Base-by-base conservation (phyloP, 1,140 invertebrate genomes). In the Spodoptera litura region DNA sequence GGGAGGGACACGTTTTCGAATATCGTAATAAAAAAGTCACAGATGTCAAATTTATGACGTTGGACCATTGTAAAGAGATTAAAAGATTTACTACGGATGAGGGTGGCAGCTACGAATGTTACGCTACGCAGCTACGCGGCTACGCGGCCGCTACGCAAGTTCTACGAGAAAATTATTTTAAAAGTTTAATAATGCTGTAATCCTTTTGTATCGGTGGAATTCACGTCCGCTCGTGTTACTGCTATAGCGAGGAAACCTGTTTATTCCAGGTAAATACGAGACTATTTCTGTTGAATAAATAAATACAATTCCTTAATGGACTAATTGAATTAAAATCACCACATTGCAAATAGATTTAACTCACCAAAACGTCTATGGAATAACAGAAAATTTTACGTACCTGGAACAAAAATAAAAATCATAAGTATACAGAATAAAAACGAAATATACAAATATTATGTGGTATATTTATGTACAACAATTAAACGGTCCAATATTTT, bases 11-110 rank as follows among this genome's bases (percentile, higher is more conserved):
- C 91, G 90, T 91, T 91, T 94, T 93, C 91, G 92, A 92, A 93
- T 93, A 93, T 93, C 89, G 93, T 92, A 91, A 94, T 94, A 94
- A 94, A 94, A 94, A 94, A 93, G 90, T 94, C 92, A 92, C 93
- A 93, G 90, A 93, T 93, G 92, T 94, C 92, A 93, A 94, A 94
- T 94, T 94, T 94, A 94, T 94, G 91, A 92, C 88, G 87, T 87
- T 81, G 89, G 91, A 91, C 92, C 91, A 93, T 92, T 93, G 93
- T 92, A 93, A 91, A 93, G 88, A 91, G 92, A 94, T 94, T 94
- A 93, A 93, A 93, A 92, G 91, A 93, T 94, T 94, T 94, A 93
- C 82, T 89, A 88, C 88, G 85, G 84, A 84, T 82, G 81, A 83
- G 84, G 85, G 80, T 78, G 61, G 75, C 78, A 52, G 83, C 76